Conservation (phyloP, 1,140 invertebrate genomes). For the Harpegnathos saltator region DNA sequence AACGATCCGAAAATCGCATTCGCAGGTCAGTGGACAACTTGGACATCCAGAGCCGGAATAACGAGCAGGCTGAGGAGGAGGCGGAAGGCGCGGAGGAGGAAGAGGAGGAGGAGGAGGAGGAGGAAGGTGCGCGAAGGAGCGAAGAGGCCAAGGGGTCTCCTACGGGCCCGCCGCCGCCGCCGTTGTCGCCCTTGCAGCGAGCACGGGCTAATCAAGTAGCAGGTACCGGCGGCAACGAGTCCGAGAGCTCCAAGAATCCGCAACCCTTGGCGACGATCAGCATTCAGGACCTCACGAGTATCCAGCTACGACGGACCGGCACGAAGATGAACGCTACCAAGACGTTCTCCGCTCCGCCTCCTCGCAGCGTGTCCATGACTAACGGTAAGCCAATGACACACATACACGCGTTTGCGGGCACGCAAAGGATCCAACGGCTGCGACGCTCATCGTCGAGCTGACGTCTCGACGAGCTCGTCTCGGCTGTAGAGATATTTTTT, state of each 20-base stretch:
- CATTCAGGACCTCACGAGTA: constrained; percentile 93
- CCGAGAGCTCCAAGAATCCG: constrained; percentile 85
- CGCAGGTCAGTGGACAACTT: constrained; percentile 84
- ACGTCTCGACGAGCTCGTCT: neutral
- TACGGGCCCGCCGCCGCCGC: constrained; percentile 86
- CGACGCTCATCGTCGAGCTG: neutral
- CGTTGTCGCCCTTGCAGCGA: constrained; percentile 85
- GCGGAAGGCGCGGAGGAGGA: constrained; percentile 58
- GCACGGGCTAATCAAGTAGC: constrained; percentile 74
- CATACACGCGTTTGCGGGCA: constrained; percentile 29
- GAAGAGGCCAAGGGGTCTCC: constrained; percentile 70
- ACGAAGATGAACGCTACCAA: constrained; percentile 90
- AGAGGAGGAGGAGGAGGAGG: constrained; percentile 22
- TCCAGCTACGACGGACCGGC: constrained; percentile 91
- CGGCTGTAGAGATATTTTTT: neutral
- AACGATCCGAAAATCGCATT: constrained; percentile 40
- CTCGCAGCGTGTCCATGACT: constrained; percentile 89
- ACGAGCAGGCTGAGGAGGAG: constrained; percentile 57
- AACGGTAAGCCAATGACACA: constrained; percentile 78
- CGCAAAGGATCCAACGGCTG: neutral
- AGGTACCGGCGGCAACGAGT: constrained; percentile 66
- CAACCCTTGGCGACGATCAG: constrained; percentile 94
- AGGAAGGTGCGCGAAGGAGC: constrained; percentile 58
- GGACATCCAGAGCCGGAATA: constrained; percentile 79
- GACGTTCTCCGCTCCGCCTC: constrained; percentile 91